Conservation (phyloP, 1,140 invertebrate species). For the Myzus persicae region DNA sequence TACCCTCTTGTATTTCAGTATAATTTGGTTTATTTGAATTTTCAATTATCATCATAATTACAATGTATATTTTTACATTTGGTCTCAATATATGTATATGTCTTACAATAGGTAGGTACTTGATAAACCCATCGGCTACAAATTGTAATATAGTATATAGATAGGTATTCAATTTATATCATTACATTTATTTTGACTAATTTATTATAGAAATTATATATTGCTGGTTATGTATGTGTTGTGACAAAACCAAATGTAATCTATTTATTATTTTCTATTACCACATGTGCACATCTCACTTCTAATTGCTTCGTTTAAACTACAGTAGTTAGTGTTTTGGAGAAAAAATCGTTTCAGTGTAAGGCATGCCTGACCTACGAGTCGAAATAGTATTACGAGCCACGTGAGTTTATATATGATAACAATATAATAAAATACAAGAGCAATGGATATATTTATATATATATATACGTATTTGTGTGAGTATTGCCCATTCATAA, state of each 20-base stretch:
- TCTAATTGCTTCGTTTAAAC: neutral
- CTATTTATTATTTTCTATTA: neutral
- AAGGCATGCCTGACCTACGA: neutral
- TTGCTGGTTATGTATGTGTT: neutral
- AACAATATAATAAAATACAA: constrained; percentile 23
- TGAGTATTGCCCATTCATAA: constrained; percentile 39
- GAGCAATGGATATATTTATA: neutral
- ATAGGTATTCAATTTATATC: neutral
- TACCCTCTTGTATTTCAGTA: neutral
- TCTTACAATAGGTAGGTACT: neutral
- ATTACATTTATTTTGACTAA: neutral
- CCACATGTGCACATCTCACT: neutral
- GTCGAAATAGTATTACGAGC: neutral
- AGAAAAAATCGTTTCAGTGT: neutral
- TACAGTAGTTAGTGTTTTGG: neutral
- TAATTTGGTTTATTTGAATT: neutral
- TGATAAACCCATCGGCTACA: neutral
- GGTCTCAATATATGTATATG: neutral
- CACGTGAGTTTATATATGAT: constrained; percentile 18
- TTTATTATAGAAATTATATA: neutral
- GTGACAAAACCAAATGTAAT: neutral
- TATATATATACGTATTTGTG: neutral
- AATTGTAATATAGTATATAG: neutral
- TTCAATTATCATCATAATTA: too few species aligned
- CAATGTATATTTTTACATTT: neutral